A percentile compares a stretch with the other conserved stretches of the same genome.
These are phyloP conservation scores for Peromyscus maniculatus DNA, from an alignment of 2,113 vertebrate genomes.

Conservation along the genomic window DNA sequence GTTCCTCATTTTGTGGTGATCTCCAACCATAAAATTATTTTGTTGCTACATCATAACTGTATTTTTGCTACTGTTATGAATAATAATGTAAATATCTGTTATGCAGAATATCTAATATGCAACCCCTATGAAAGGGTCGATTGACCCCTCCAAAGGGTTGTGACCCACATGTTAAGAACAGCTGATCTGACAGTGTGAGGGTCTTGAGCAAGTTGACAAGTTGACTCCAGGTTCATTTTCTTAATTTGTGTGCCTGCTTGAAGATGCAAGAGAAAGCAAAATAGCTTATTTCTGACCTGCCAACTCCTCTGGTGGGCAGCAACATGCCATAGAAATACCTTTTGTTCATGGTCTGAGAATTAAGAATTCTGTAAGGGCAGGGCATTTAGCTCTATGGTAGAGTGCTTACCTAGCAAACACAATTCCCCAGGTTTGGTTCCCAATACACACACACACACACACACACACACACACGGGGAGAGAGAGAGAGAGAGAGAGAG, in stretches of 20 bases:
- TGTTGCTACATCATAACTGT: background rate
- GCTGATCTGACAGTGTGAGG: background rate
- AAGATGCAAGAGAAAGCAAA: constrained; percentile 51
- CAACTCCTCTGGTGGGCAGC: background rate
- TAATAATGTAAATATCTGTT: background rate
- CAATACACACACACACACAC: background rate
- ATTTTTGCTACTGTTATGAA: background rate
- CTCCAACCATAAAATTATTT: background rate
- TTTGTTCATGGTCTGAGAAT: constrained; percentile 1
- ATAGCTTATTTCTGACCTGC: constrained; percentile 34
- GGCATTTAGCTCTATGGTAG: background rate
- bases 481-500: too few relatives aligned
- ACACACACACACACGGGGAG: background rate
- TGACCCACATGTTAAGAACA: background rate
- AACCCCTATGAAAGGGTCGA: background rate
- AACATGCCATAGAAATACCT: background rate
- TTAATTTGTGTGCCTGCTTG: constrained; percentile 33
- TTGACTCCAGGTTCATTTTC: background rate
- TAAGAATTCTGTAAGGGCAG: background rate
- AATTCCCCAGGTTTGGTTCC: background rate
- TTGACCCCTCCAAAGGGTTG: background rate
- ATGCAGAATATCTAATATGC: too few relatives aligned
- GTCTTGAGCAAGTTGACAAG: background rate
- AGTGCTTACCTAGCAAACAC: background rate
- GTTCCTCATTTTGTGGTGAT: background rate